Conservation (phyloP, 2,888 invertebrate genomes). For the Lysandra coridon region DNA sequence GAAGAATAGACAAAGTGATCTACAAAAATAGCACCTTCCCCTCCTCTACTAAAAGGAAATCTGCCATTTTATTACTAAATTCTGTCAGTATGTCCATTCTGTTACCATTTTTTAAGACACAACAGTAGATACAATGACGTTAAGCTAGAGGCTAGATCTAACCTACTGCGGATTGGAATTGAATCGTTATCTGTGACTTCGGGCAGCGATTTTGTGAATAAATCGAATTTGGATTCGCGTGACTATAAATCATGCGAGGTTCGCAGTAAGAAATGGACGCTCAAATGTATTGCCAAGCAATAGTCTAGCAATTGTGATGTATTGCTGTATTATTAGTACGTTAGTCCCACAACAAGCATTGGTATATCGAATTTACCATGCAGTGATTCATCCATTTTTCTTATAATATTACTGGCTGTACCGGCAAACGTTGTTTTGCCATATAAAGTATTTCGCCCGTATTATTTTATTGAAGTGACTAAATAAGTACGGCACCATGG, state of each 20-base stretch:
- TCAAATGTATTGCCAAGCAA: constrained; percentile 3
- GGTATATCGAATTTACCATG: not conserved
- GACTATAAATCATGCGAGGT: constrained; percentile 57
- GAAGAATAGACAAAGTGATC: no score
- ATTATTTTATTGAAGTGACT: no score
- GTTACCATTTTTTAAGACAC: no score
- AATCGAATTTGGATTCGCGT: constrained; percentile 34
- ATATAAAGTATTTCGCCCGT: no score
- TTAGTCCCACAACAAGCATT: not conserved
- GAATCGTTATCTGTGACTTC: constrained; percentile 2
- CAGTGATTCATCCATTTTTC: not conserved
- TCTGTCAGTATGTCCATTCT: no score
- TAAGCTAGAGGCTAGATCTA: not conserved
- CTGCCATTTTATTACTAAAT: no score
- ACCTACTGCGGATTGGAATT: not conserved
- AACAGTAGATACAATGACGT: no score
- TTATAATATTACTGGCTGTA: no score
- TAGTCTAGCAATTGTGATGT: constrained; percentile 6
- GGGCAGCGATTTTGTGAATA: not conserved
- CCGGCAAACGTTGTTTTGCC: no score
- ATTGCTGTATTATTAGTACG: not conserved
- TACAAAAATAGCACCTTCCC: no score
- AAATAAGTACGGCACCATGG: no score
- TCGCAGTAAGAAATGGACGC: constrained; percentile 57
- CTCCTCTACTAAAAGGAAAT: no score